Base-by-base conservation (phyloP, 1,140 invertebrate genomes). In the Aporrectodea caliginosa region DNA sequence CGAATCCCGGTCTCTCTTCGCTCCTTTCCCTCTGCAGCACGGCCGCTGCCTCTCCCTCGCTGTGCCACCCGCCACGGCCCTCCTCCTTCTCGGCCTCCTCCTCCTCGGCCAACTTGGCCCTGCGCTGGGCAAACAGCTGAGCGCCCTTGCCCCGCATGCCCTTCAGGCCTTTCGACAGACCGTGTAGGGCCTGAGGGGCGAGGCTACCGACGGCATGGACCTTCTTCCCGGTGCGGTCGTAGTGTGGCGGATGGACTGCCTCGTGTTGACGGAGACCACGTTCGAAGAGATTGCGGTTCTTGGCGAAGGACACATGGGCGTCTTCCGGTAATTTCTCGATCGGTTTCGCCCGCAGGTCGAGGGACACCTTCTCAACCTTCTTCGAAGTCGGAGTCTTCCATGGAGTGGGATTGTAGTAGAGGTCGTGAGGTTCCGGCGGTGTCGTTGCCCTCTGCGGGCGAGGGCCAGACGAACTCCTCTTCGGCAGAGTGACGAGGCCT, bases 51-150 rank as follows among this genome's bases (percentile, higher is more conserved):
- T 58, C 43, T 22, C 22, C 43, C 43, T 58, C 43, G 6, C n/a
- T n/a, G n/a, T n/a, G n/a, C n/a, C n/a, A n/a, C n/a, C n/a, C n/a
- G n/a, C n/a, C n/a, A n/a, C n/a, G n/a, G 6, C 43, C 43, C 43
- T 58, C 43, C 43, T 58, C 43, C 43, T 6, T 58, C 43, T 58
- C 43, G 6, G 6, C 43, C 22, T 93, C 93, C 95, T 87, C 95
- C 94, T 58, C 43, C 43, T 58, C 43, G 84, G 94, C 93, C 2
- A 93, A 93, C 83, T 92, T 91, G 90, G 93, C 93, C 85, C 93
- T 92, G 70, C 94, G 91, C 86, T 95, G 95, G 29, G 93, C 93
- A 89, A 95, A 95, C 83, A 95, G 90, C 88, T 94, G 93, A 22
- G 93, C 94, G 79, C 94, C 93, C 34, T 81, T 82, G 12, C 85